Conservation (phyloP, 2,888 invertebrate species). For the Aphodius sticticus region DNA sequence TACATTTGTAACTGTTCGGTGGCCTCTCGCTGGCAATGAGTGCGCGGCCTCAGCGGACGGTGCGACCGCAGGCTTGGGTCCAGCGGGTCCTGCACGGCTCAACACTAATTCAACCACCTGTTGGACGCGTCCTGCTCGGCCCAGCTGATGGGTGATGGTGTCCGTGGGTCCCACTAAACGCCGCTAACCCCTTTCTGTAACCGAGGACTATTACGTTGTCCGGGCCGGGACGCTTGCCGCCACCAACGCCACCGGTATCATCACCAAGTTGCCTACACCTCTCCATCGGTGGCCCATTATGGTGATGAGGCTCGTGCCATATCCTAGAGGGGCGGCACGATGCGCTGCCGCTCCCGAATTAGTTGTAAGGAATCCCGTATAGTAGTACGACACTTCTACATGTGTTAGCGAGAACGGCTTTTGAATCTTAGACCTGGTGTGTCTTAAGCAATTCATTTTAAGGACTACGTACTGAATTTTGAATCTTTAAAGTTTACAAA, state of each 20-base stretch:
- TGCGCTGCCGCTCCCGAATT: slow-evolving; percentile 11
- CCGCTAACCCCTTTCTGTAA: slow-evolving; percentile 30
- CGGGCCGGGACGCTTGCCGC: slow-evolving; percentile 15
- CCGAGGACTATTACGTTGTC: slow-evolving; percentile 23
- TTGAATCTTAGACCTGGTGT: no score
- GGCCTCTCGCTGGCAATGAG: neutral
- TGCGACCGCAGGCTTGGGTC: slow-evolving; percentile 29
- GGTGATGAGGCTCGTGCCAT: slow-evolving; percentile 14
- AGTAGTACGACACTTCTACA: neutral
- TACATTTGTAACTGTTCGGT: neutral
- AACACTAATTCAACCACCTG: slow-evolving; percentile 54
- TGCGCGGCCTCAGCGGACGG: neutral
- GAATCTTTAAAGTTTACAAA: no score
- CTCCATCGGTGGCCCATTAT: slow-evolving; percentile 12
- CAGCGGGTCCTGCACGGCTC: slow-evolving; percentile 47
- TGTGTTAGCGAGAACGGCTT: neutral
- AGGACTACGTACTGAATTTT: no score
- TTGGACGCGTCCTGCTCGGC: slow-evolving; percentile 39
- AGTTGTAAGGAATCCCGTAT: slow-evolving; percentile 19
- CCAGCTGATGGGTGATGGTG: slow-evolving; percentile 35
- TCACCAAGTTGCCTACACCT: neutral
- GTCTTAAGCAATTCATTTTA: no score
- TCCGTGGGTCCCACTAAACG: slow-evolving; percentile 29
- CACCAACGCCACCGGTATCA: slow-evolving; percentile 18
- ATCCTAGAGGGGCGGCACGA: slow-evolving; percentile 12